Base-by-base conservation (phyloP, 1,140 invertebrate species). In the Drosophila lini region DNA sequence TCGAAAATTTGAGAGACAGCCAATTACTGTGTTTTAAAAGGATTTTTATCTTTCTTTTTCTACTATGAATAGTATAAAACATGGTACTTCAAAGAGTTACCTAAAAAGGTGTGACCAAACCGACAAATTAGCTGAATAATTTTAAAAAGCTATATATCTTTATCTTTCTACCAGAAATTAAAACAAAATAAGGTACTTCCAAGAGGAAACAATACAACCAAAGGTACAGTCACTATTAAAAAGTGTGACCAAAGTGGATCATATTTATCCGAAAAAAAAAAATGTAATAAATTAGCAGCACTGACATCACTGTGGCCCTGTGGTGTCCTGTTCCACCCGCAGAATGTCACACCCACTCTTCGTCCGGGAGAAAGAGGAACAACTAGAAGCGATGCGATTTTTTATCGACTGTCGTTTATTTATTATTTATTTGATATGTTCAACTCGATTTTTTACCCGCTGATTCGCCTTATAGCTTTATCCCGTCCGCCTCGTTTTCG, bases 351-450 rank as follows among this genome's bases (percentile, higher is more conserved):
- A 47, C 25, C 25, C 25, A 28, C 25, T 28, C 25, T 28, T 5
- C 5, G 25, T 6, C 25, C 25, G 25, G 25, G 25, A 25, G 28
- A 45, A 13, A 44, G 38, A 22, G 15, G 36, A 41, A 42, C 69
- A 74, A 62, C 69, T 80, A 80, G 70, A 79, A 70, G 47, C 58
- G 55, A 74, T 57, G 58, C 53, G 47, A 81, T 80, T 81, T 80
- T 81, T 76, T 81, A 81, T 81, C 60, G 78, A 71, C 73, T 81
- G 60, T 62, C 71, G 73, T 81, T 81, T 81, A 81, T 81, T 81
- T 81, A 81, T 81, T 81, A 81, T 81, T 81, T 81, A 81, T 81
- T 81, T 81, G 78, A 81, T 81, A 77, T 81, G 73, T 57, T 71
- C 60, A 74, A 75, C 56, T 76, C 56, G 38, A 38, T 65, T 79